These are phyloP conservation scores for Mythimna loreyi DNA, from an alignment of 2,888 invertebrate genomes.

Conservation along the genomic window DNA sequence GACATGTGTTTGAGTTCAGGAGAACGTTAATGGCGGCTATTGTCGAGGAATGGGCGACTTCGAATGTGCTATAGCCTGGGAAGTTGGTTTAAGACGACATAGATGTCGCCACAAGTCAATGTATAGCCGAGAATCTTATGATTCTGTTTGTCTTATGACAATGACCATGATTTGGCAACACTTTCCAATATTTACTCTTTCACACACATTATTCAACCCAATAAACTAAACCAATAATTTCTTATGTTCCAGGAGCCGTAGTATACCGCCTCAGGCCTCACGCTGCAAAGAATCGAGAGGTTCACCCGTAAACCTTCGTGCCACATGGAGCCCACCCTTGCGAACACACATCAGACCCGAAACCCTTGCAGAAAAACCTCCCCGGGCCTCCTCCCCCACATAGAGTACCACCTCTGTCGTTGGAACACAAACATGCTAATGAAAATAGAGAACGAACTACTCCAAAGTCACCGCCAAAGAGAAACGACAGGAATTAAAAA, in stretches of 20 bases:
- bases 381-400: slow-evolving; percentile 78
- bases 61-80: too few relatives aligned
- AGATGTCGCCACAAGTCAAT: too few relatives aligned
- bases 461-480: slow-evolving; percentile 95
- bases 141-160: too few relatives aligned
- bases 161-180: too few relatives aligned
- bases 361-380: slow-evolving; percentile 77
- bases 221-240: not conserved
- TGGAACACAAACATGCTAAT: slow-evolving; percentile 92
- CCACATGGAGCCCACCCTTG: slow-evolving; percentile 81
- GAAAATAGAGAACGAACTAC: slow-evolving; percentile 93
- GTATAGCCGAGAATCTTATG: too few relatives aligned
- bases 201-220: too few relatives aligned
- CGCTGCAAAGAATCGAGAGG: slow-evolving; percentile 67
- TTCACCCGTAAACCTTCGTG: slow-evolving; percentile 65
- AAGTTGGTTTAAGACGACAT: too few relatives aligned
- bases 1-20: too few relatives aligned
- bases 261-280: slow-evolving; percentile 69
- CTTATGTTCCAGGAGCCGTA: slow-evolving; percentile 85
- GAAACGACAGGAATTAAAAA: slow-evolving; percentile 96
- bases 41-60: too few relatives aligned
- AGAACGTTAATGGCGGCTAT: too few relatives aligned
- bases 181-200: too few relatives aligned
- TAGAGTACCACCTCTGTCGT: slow-evolving; percentile 80
- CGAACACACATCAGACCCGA: slow-evolving; percentile 77